Base-by-base conservation (phyloP, 1,140 invertebrate genomes). In the Drosophila nebulosa region DNA sequence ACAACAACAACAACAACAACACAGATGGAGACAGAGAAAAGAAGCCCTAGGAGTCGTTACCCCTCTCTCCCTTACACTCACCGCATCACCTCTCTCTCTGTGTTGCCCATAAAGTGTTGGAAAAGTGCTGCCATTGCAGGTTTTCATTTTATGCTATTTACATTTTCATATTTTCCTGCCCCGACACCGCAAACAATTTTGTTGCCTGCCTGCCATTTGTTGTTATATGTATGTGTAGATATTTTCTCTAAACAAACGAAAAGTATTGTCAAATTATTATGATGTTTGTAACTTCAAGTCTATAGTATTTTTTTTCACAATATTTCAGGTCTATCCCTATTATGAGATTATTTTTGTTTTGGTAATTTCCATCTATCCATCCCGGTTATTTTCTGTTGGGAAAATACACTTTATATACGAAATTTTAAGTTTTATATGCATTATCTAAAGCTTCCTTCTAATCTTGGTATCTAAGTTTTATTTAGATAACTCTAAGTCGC, bases 91-190 rank as follows among this genome's bases (percentile, higher is more conserved):
- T 2, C 30, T 22, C 22, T 30, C 51, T 9, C 1, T 27, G 10
- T 10, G 27, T 18, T 18, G 53, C 27, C 39, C 70, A 39, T 53
- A 73, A 75, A 83, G 79, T 84, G 80, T 84, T 78, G 72, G 64
- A 84, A 84, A 84, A 84, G 79, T 84, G 79, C 79, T 84, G 80
- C 79, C 79, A 71, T 75, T 84, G 79, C 79, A 84, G 64, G 79
- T 83, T 84, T 84, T 79, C 79, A 73, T 84, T 84, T 84, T 84
- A 76, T 84, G 79, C 72, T 84, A 84, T 84, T 84, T 84, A 84
- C 79, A 84, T 84, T 84, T 84, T 79, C 73, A 84, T 84, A 84
- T 81, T 81, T 84, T 83, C 66, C 69, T 59, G 57, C 52, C 79
- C 66, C 78, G 66, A 32, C 74, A 81, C 79, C 79, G 70, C 79